These are phyloP conservation scores for Catharus minimus DNA, from an alignment of 2,113 vertebrate genomes.

Conservation along the genomic window DNA sequence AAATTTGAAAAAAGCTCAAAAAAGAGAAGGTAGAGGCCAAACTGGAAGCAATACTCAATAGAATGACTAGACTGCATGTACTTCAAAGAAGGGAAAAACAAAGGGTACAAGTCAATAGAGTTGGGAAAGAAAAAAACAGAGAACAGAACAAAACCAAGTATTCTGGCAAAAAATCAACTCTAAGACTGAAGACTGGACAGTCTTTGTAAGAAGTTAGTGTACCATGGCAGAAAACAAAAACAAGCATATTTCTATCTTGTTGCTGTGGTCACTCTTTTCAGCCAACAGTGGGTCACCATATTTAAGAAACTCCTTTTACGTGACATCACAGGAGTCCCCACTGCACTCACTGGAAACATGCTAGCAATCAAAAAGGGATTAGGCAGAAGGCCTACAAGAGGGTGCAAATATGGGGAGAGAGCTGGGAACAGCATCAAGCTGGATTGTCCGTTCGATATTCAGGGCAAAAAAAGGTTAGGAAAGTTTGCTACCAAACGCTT, in stretches of 20 bases:
- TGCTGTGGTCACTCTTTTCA: not conserved
- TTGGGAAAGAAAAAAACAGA: not conserved
- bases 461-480: fast-evolving
- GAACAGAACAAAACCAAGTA: not conserved
- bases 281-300: not conserved
- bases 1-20: not conserved
- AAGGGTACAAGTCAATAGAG: not conserved
- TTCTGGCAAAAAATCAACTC: not conserved
- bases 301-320: not conserved
- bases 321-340: not conserved
- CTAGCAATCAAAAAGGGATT: not conserved
- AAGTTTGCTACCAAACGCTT: not conserved
- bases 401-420: not conserved
- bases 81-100: not conserved
- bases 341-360: not conserved
- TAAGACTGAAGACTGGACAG: not conserved
- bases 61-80: not conserved
- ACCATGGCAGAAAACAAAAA: not conserved
- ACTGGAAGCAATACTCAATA: not conserved
- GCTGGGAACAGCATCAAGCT: not conserved
- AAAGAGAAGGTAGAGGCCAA: not conserved
- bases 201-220: not conserved
- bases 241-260: not conserved
- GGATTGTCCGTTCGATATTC: not conserved
- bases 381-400: not conserved